Evolutionary conservation across 2,113 vertebrate species (phyloP).

Genomic region (Sardina pilchardus): DNA sequence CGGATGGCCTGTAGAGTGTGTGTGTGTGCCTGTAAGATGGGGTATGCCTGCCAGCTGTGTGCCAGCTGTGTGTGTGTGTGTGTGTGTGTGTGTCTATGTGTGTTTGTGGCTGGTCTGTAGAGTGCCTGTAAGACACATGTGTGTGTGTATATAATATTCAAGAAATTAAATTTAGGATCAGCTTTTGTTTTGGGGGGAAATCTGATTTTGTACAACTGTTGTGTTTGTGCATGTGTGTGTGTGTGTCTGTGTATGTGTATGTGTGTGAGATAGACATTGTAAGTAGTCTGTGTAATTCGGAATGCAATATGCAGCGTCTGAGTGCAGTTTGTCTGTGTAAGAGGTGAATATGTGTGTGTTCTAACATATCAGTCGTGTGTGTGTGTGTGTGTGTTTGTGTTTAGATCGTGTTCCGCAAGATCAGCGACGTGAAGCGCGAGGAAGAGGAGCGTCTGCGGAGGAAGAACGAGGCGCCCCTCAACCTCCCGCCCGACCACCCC

Average conservation of each 20-base stretch:
- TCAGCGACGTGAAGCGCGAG: conserved; percentile 95
- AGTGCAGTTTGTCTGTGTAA: too few relatives aligned
- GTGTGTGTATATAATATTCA: background rate
- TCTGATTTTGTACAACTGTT: too few relatives aligned
- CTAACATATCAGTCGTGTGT: background rate
- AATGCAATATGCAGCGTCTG: too few relatives aligned
- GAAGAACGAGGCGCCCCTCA: conserved; percentile 94
- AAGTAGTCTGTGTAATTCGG: too few relatives aligned
- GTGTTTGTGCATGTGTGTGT: too few relatives aligned
- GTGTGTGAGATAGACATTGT: too few relatives aligned
- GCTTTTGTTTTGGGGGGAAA: background rate
- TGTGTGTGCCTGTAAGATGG: too few relatives aligned
- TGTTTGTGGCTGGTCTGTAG: background rate
- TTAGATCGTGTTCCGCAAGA: conserved; percentile 97
- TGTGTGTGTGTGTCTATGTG: too few relatives aligned
- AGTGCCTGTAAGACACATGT: background rate
- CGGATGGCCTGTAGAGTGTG: too few relatives aligned
- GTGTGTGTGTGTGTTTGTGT: conserved; percentile 40
- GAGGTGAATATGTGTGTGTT: background rate
- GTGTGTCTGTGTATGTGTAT: too few relatives aligned
- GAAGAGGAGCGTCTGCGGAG: conserved; percentile 93
- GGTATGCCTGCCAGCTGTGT: too few relatives aligned
- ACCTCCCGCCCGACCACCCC: conserved; percentile 91
- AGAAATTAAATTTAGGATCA: background rate
- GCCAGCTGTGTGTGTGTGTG: too few relatives aligned